Conservation (phyloP, 1,140 invertebrate genomes). For the Battus philenor region DNA sequence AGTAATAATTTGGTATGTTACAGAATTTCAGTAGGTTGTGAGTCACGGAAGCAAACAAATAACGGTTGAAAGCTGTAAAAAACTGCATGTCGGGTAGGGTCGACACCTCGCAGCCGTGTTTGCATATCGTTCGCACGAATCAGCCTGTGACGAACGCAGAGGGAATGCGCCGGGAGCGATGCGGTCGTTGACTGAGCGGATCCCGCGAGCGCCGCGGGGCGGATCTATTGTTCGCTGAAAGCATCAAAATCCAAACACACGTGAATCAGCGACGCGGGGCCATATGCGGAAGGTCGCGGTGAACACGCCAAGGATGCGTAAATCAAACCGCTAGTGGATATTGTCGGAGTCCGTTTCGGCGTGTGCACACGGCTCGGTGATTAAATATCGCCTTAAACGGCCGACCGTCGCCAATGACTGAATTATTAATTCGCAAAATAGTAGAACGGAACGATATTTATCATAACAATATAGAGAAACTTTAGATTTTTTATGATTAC, state of each 20-base stretch:
- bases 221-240: slow-evolving; percentile 34
- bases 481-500: slow-evolving; percentile 6
- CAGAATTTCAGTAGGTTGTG: no score
- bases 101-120: slow-evolving; percentile 41
- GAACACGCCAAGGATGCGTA: slow-evolving; percentile 46
- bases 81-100: no score
- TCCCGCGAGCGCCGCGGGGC: slow-evolving; percentile 27
- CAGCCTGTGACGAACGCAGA: slow-evolving; percentile 41
- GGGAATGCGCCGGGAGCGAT: slow-evolving; percentile 44
- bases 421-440: slow-evolving; percentile 42
- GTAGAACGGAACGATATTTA: slow-evolving; percentile 21
- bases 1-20: no score
- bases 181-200: slow-evolving; percentile 45
- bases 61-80: slow-evolving; percentile 23
- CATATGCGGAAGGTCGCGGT: slow-evolving; percentile 53
- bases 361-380: slow-evolving; percentile 32
- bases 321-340: slow-evolving; percentile 51
- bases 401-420: slow-evolving; percentile 34
- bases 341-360: slow-evolving; percentile 23
- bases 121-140: slow-evolving; percentile 59
- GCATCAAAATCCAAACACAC: slow-evolving; percentile 33
- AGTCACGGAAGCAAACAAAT: no score
- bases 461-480: slow-evolving; percentile 15
- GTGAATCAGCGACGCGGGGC: slow-evolving; percentile 42
- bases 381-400: slow-evolving; percentile 45